Evolutionary conservation across 2,113 vertebrate species (phyloP).

Genomic region (Holacanthus passer): DNA sequence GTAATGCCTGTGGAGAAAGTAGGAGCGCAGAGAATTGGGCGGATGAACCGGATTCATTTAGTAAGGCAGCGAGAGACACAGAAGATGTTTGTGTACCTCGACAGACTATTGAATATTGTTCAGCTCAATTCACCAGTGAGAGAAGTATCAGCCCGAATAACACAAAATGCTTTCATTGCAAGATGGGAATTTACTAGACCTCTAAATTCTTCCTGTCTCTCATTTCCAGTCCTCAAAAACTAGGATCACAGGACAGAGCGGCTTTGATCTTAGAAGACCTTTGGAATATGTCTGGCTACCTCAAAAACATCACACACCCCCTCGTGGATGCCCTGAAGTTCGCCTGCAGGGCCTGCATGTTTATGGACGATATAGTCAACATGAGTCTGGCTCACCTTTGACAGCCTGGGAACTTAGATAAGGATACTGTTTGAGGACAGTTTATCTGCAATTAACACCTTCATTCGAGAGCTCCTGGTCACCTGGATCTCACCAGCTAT

Average conservation of each 20-base stretch:
- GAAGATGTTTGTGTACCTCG: slow-evolving; percentile 23
- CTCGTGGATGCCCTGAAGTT: slow-evolving; percentile 26
- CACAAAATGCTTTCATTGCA: slow-evolving; percentile 31
- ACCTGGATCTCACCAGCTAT: not conserved
- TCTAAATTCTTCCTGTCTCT: slow-evolving; percentile 14
- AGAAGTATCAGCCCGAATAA: slow-evolving; percentile 22
- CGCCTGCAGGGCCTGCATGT: slow-evolving; percentile 15
- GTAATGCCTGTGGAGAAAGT: slow-evolving; percentile 46
- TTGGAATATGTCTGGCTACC: slow-evolving; percentile 20
- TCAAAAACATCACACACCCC: slow-evolving; percentile 4
- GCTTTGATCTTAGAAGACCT: slow-evolving; percentile 42
- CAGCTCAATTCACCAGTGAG: slow-evolving; percentile 30
- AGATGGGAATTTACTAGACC: slow-evolving; percentile 23
- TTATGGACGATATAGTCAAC: not conserved
- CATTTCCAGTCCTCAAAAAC: slow-evolving; percentile 5
- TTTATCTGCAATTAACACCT: not conserved
- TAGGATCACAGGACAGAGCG: slow-evolving; percentile 21
- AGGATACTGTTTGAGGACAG: not conserved
- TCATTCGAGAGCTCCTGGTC: not conserved
- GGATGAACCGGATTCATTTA: slow-evolving; percentile 42
- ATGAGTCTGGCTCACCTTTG: not conserved
- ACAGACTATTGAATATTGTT: slow-evolving; percentile 22
- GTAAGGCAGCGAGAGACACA: slow-evolving; percentile 23
- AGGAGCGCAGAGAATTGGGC: slow-evolving; percentile 41
- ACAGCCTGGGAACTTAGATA: not conserved